phyloP scores from a whole-genome alignment of 2,113 vertebrate species.

The Pungitius pungitius region DNA sequence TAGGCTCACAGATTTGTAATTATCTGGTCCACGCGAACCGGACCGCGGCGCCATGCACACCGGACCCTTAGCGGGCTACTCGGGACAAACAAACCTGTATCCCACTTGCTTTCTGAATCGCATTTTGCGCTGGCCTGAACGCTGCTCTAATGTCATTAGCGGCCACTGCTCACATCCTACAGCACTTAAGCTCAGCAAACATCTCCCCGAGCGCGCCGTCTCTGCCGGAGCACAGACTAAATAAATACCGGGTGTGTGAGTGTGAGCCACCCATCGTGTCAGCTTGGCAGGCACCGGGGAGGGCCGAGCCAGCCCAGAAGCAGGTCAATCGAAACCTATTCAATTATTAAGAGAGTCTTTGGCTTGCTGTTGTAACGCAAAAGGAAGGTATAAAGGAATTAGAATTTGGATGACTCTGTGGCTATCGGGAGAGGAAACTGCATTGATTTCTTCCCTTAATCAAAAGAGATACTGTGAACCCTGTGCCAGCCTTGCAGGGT shows the following conservation, averaged over 20 bases:
- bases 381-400: constrained; percentile 12
- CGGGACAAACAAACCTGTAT: constrained; percentile 63
- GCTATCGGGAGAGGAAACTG: constrained; percentile 41
- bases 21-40: background rate
- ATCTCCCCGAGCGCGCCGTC: constrained; percentile 59
- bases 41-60: constrained; percentile 1
- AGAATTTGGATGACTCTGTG: constrained; percentile 13
- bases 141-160: constrained; percentile 76
- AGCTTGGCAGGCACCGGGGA: constrained; percentile 20
- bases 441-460: constrained; percentile 25
- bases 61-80: constrained; percentile 12
- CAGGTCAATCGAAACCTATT: constrained; percentile 47
- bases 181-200: constrained; percentile 74
- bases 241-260: constrained; percentile 33
- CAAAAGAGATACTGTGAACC: background rate
- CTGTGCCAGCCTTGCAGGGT: constrained; percentile 21
- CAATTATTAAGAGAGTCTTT: constrained; percentile 40
- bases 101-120: constrained; percentile 82
- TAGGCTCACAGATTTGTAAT: constrained; percentile 5
- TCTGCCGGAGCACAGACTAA: constrained; percentile 39
- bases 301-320: constrained; percentile 31
- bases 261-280: constrained; percentile 29
- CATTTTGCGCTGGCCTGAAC: constrained; percentile 66
- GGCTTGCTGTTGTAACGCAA: constrained; percentile 8
- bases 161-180: constrained; percentile 74